phyloP scores from a whole-genome alignment of 2,888 invertebrate species.

The Cerastis leucographa region DNA sequence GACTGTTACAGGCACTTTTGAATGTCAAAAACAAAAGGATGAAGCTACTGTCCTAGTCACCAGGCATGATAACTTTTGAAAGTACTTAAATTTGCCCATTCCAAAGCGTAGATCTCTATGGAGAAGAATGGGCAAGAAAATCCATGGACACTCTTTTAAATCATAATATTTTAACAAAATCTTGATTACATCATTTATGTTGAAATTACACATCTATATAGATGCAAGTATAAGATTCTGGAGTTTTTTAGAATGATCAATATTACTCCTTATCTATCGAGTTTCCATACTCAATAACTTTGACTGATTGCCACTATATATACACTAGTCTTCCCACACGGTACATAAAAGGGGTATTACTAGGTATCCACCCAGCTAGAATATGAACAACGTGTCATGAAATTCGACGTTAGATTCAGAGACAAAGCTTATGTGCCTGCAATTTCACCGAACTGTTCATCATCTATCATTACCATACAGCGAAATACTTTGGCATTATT shows the following conservation, averaged over 20 bases:
- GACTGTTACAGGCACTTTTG: not conserved
- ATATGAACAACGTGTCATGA: not conserved
- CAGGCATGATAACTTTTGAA: not conserved
- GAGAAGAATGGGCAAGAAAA: not conserved
- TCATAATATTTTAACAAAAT: not conserved
- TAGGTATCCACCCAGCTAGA: not conserved
- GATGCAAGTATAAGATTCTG: not conserved
- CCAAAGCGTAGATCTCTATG: not conserved
- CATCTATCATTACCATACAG: conserved; percentile 26
- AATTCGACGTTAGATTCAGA: conserved; percentile 12
- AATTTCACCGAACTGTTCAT: conserved; percentile 11
- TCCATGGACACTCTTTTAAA: not conserved
- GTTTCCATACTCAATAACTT: not conserved
- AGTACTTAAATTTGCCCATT: not conserved
- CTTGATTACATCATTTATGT: not conserved
- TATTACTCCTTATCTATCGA: not conserved
- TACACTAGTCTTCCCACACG: not conserved
- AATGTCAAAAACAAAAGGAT: not conserved
- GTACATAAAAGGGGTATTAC: not conserved
- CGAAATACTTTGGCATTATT: conserved; percentile 25
- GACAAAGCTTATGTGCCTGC: conserved; percentile 8
- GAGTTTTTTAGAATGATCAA: not conserved
- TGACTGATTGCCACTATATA: not conserved
- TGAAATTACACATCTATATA: not conserved
- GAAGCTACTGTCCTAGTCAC: not conserved